Evolutionary conservation across 2,888 invertebrate genomes (phyloP).

Genomic region (Zaprionus obscuricornis): DNA sequence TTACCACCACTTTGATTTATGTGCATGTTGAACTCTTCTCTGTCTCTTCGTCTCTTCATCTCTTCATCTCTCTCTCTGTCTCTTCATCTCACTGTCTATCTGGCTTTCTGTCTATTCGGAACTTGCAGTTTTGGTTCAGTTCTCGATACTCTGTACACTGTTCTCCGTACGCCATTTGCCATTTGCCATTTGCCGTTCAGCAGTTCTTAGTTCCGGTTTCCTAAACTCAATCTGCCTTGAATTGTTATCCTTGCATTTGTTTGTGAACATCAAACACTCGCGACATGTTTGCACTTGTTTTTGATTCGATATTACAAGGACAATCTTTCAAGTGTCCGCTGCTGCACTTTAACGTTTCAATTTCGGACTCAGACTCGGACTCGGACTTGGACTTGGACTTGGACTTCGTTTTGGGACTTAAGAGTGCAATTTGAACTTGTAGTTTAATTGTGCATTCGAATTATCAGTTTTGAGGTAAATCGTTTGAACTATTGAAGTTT

Average conservation of each 20-base stretch:
- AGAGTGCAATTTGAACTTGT: slow-evolving; percentile 1
- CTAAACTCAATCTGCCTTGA: slow-evolving; percentile 49
- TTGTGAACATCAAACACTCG: slow-evolving; percentile 55
- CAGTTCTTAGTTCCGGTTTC: slow-evolving; percentile 13
- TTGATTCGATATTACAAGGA: slow-evolving; percentile 59
- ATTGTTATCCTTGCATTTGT: slow-evolving; percentile 54
- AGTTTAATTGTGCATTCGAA: no score
- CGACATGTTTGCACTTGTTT: slow-evolving; percentile 65
- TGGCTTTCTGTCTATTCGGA: background rate
- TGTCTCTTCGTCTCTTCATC: slow-evolving; percentile 7
- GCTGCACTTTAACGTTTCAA: no score
- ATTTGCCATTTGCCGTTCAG: no score
- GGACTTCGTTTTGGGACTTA: slow-evolving; percentile 5
- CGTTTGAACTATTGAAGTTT: no score
- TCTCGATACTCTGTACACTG: no score
- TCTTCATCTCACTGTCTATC: background rate
- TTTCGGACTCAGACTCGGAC: slow-evolving; percentile 17
- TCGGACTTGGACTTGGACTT: slow-evolving; percentile 1
- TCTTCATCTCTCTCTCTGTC: slow-evolving; percentile 8
- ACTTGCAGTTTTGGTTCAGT: no score
- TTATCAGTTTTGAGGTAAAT: no score
- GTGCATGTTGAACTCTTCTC: slow-evolving; percentile 46
- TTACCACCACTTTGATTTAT: slow-evolving; percentile 63
- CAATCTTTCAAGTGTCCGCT: slow-evolving; percentile 30
- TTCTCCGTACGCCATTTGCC: no score